A percentile compares a stretch with the other conserved stretches of the same genome.
phyloP scores from a whole-genome alignment of 1,140 invertebrate genomes.

The Hydropsyche tenuis region DNA sequence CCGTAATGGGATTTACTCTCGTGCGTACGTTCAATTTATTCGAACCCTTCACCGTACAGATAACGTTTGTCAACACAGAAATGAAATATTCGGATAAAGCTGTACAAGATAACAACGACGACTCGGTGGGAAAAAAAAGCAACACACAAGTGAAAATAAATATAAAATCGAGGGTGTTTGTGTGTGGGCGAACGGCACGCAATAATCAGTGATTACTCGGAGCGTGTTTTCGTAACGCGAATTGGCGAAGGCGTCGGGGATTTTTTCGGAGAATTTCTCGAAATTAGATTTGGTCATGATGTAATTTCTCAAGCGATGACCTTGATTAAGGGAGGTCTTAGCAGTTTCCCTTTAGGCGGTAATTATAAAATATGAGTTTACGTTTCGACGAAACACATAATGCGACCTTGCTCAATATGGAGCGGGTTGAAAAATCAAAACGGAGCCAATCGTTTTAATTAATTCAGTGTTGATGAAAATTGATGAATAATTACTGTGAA shows the following conservation, averaged over 20 bases:
- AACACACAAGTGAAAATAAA: background rate
- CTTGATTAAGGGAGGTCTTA: background rate
- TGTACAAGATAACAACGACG: constrained; percentile 1
- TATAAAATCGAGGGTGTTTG: too few species aligned
- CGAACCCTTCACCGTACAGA: constrained; percentile 27
- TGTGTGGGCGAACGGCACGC: too few species aligned
- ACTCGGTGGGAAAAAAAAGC: background rate
- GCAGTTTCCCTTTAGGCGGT: background rate
- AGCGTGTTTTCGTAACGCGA: background rate
- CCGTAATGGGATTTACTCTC: constrained; percentile 34
- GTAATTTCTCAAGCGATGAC: background rate
- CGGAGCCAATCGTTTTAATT: constrained; percentile 9
- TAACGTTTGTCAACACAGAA: constrained; percentile 31
- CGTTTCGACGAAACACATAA: background rate
- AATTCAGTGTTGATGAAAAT: constrained; percentile 5
- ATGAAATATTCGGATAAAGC: constrained; percentile 28
- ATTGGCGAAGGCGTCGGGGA: background rate
- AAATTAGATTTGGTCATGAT: background rate
- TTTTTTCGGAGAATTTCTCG: background rate
- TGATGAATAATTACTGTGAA: background rate
- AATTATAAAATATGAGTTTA: constrained; percentile 27
- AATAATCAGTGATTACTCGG: background rate
- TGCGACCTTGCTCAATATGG: background rate
- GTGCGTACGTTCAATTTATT: constrained; percentile 34
- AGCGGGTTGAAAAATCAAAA: constrained; percentile 9